Evolutionary conservation across 2,888 invertebrate species (phyloP).

Genomic region (Drosophila merina): DNA sequence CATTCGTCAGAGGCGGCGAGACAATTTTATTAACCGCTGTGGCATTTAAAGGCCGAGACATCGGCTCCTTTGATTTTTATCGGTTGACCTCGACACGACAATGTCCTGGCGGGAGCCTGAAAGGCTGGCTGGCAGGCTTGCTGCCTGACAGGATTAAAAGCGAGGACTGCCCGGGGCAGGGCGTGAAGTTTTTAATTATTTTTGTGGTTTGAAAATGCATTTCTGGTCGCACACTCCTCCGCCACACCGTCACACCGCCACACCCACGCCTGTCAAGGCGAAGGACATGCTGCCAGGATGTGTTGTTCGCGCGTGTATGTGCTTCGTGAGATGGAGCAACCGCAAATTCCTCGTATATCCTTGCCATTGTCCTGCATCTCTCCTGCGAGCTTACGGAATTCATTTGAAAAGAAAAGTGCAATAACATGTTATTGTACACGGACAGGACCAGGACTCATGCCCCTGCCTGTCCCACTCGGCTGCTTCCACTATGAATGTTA

Average conservation of each 20-base stretch:
- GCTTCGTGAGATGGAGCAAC: constrained; percentile 31
- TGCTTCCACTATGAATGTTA: constrained; percentile 38
- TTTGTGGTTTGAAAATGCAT: constrained; percentile 74
- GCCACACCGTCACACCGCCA: neutral
- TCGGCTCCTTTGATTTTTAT: constrained; percentile 63
- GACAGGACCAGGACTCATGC: constrained; percentile 24
- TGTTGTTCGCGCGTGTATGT: neutral
- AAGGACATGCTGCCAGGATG: constrained; percentile 13
- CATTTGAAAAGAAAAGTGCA: constrained; percentile 68
- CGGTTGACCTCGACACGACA: constrained; percentile 41
- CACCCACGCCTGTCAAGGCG: constrained; percentile 12
- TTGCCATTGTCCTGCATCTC: constrained; percentile 42
- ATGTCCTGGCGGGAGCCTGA: constrained; percentile 8
- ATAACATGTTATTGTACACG: constrained; percentile 72
- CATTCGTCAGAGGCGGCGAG: constrained; percentile 29
- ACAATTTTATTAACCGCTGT: constrained; percentile 68
- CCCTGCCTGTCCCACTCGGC: neutral
- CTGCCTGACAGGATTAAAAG: constrained; percentile 41
- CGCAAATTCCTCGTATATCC: constrained; percentile 64
- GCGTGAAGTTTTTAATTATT: constrained; percentile 74
- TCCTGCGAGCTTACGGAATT: constrained; percentile 42
- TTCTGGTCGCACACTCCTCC: constrained; percentile 20
- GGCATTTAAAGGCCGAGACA: constrained; percentile 39
- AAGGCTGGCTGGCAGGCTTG: neutral
- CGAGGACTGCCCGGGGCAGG: constrained; percentile 14